A percentile compares a stretch with the other conserved stretches of the same genome.
Conservation (phyloP, 2,888 invertebrate genomes). For the Hybos culiciformis region DNA sequence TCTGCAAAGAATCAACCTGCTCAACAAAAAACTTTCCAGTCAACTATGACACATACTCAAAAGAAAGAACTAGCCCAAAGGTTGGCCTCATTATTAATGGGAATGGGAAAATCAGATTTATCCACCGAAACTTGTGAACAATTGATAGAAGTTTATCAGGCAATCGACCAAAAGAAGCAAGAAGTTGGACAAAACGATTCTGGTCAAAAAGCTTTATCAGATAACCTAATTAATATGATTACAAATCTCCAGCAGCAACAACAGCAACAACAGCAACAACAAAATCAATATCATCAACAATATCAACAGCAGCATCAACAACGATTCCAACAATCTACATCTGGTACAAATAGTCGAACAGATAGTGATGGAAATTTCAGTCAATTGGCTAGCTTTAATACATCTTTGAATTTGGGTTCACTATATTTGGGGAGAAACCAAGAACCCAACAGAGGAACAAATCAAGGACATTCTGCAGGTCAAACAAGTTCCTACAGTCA, state of each 20-base stretch:
- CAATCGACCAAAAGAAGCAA: conserved; percentile 26
- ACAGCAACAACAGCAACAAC: neutral
- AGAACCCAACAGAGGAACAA: neutral
- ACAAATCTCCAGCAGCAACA: neutral
- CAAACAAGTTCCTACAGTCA: too few species aligned
- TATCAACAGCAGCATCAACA: neutral
- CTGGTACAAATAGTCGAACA: too few species aligned
- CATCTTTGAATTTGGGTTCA: neutral
- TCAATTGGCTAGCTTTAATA: neutral
- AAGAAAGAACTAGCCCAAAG: conserved; percentile 50
- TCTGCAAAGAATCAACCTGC: neutral
- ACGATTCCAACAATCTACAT: neutral
- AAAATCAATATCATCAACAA: neutral
- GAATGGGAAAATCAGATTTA: conserved; percentile 70
- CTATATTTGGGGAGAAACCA: neutral
- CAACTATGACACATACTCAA: conserved; percentile 27
- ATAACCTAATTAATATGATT: too few species aligned
- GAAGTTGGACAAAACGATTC: conserved; percentile 7
- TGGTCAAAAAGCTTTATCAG: conserved; percentile 15
- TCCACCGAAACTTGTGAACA: conserved; percentile 64
- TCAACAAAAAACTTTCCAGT: conserved; percentile 12
- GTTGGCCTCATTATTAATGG: conserved; percentile 58
- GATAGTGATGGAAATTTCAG: too few species aligned
- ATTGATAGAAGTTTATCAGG: conserved; percentile 54
- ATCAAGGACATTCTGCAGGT: neutral